phyloP scores from a whole-genome alignment of 1,140 invertebrate species.

The Nixonia krombeini region DNA sequence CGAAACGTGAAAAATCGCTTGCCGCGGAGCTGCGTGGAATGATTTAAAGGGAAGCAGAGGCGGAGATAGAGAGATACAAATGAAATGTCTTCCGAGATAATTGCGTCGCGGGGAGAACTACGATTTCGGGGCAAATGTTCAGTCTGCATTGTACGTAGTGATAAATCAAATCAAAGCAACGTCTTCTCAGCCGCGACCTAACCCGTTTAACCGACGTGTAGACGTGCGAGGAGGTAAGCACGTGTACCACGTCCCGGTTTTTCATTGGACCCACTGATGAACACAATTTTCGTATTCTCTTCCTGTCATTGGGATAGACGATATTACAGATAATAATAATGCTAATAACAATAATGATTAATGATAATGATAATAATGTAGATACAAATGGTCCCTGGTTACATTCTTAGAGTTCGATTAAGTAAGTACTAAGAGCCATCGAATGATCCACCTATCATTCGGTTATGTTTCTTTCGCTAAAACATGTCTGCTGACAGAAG shows the following conservation, averaged over 20 bases:
- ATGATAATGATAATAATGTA: constrained; percentile 21
- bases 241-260: constrained; percentile 12
- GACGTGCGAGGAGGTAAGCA: neutral
- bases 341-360: constrained; percentile 22
- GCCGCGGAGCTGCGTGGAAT: too few species aligned
- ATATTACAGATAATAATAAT: constrained; percentile 45
- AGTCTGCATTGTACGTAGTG: constrained; percentile 48
- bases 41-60: neutral
- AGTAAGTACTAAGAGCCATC: too few species aligned
- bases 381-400: too few species aligned
- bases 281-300: constrained; percentile 31
- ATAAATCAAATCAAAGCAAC: constrained; percentile 63
- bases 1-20: too few species aligned
- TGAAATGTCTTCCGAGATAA: constrained; percentile 66
- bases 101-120: constrained; percentile 46
- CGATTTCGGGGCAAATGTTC: constrained; percentile 31
- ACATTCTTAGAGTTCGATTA: too few species aligned
- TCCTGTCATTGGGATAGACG: constrained; percentile 36
- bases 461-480: too few species aligned
- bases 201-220: constrained; percentile 32
- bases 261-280: constrained; percentile 16
- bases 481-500: too few species aligned
- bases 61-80: constrained; percentile 46
- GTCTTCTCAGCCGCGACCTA: constrained; percentile 56
- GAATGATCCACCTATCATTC: too few species aligned